Evolutionary conservation across 2,888 invertebrate genomes (phyloP).

Genomic region (Nephrotoma guestfalica): DNA sequence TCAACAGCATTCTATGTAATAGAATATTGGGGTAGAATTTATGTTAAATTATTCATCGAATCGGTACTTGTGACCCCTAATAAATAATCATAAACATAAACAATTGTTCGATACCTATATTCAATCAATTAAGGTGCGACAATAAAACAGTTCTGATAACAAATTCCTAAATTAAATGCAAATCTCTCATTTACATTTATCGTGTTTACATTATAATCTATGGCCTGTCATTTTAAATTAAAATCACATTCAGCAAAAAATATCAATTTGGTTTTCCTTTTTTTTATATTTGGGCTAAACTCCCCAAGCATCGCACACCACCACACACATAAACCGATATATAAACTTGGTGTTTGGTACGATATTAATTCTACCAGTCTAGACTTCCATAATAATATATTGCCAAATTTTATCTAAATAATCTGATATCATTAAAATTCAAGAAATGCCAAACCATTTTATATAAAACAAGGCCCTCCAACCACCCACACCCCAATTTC

Average conservation of each 20-base stretch:
- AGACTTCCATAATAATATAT: neutral
- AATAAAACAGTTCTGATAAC: neutral
- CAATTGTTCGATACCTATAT: neutral
- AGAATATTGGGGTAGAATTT: neutral
- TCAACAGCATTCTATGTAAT: neutral
- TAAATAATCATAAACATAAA: neutral
- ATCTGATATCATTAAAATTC: neutral
- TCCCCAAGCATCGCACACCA: neutral
- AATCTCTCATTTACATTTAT: neutral
- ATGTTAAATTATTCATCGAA: neutral
- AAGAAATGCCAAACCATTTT: neutral
- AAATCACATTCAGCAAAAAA: neutral
- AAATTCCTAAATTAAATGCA: neutral
- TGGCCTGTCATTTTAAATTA: neutral
- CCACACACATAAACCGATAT: neutral
- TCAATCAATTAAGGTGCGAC: neutral
- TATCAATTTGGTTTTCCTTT: neutral
- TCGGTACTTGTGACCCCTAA: neutral
- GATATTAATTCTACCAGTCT: neutral
- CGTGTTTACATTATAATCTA: neutral
- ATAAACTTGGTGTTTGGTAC: neutral
- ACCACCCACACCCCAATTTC: neutral
- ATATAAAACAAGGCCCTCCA: neutral
- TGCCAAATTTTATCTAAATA: neutral
- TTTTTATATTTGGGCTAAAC: neutral